Evolutionary conservation across 2,888 invertebrate genomes (phyloP).

Genomic region (Pammene aurita): DNA sequence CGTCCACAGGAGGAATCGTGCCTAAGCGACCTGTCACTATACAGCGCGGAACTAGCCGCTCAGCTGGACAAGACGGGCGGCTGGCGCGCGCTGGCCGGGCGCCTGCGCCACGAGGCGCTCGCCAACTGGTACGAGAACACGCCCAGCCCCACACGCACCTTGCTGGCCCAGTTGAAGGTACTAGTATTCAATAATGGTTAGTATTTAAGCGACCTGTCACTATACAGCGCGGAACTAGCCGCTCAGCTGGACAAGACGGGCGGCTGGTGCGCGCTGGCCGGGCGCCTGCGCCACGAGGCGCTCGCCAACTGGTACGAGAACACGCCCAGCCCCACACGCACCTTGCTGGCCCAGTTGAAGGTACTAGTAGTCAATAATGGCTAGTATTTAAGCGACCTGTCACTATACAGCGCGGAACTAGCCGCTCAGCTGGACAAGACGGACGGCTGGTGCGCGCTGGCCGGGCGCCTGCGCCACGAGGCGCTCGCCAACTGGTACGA

Average conservation of each 20-base stretch:
- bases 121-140: slow-evolving; percentile 74
- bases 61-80: slow-evolving; percentile 81
- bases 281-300: too few relatives aligned
- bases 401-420: slow-evolving; percentile 68
- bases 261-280: slow-evolving; percentile 84
- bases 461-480: slow-evolving; percentile 77
- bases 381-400: too few relatives aligned
- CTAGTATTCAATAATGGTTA: neutral
- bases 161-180: slow-evolving; percentile 83
- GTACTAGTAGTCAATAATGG: too few relatives aligned
- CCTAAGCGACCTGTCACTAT: slow-evolving; percentile 52
- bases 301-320: too few relatives aligned
- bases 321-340: too few relatives aligned
- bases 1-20: slow-evolving; percentile 22
- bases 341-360: too few relatives aligned
- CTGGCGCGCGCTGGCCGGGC: slow-evolving; percentile 84
- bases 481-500: slow-evolving; percentile 77
- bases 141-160: slow-evolving; percentile 78
- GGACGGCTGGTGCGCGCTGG: slow-evolving; percentile 84
- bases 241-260: slow-evolving; percentile 79
- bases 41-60: slow-evolving; percentile 71
- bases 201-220: neutral
- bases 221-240: slow-evolving; percentile 46
- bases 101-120: slow-evolving; percentile 78
- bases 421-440: slow-evolving; percentile 79